A percentile compares a stretch with the other conserved stretches of the same genome.
These are phyloP conservation scores for Odocoileus hemionus DNA, from an alignment of 2,113 vertebrate genomes.

Conservation along the genomic window DNA sequence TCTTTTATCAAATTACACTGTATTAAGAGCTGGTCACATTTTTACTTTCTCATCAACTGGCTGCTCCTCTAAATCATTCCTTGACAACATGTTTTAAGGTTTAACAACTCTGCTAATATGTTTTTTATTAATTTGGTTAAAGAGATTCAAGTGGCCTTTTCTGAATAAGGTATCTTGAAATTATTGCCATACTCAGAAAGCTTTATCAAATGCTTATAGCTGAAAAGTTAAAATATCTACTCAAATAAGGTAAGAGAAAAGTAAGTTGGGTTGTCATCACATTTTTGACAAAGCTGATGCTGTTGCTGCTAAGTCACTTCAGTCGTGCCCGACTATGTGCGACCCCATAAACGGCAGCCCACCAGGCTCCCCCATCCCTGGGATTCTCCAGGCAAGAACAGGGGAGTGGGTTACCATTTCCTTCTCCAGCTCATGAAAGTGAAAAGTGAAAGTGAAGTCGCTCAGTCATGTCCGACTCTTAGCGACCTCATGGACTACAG, in stretches of 20 bases:
- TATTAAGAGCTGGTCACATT: conserved; percentile 21
- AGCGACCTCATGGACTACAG: too few species aligned
- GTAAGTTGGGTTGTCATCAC: conserved; percentile 32
- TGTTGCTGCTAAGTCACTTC: too few species aligned
- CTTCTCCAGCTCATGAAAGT: too few species aligned
- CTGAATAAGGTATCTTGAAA: conserved; percentile 34
- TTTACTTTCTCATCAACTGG: conserved; percentile 57
- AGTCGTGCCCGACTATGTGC: too few species aligned
- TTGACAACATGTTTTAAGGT: neutral
- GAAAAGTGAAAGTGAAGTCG: too few species aligned
- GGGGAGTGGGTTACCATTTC: too few species aligned
- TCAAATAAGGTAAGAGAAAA: neutral
- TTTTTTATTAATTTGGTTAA: conserved; percentile 53
- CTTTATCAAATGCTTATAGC: neutral
- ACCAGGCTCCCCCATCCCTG: too few species aligned
- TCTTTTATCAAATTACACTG: conserved; percentile 19
- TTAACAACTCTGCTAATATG: conserved; percentile 42
- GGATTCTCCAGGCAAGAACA: too few species aligned
- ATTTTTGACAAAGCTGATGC: conserved; percentile 18
- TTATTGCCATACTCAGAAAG: conserved; percentile 15
- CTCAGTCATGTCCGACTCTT: too few species aligned
- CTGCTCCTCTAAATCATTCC: conserved; percentile 30
- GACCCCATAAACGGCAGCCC: too few species aligned
- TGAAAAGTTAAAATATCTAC: conserved; percentile 54
- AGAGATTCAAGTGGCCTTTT: conserved; percentile 51